Evolutionary conservation across 1,140 invertebrate genomes (phyloP).

Genomic region (Aleiodes sp.): DNA sequence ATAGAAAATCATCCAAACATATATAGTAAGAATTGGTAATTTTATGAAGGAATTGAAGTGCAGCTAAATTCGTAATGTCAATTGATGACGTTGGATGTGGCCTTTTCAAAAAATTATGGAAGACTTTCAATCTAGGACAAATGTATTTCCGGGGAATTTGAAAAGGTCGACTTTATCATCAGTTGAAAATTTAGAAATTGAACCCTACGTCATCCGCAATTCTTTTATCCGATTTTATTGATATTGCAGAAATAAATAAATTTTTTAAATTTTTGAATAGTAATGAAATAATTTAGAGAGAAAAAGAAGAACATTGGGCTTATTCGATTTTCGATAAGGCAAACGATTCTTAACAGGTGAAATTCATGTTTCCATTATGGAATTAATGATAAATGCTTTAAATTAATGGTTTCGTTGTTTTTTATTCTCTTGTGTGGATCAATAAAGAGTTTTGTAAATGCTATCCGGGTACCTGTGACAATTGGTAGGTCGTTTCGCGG

Average conservation of each 20-base stretch:
- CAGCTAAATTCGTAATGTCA: neutral
- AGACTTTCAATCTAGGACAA: neutral
- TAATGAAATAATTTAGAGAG: too few species aligned
- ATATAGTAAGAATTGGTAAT: too few species aligned
- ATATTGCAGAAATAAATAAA: neutral
- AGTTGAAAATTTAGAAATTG: neutral
- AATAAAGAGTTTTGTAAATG: neutral
- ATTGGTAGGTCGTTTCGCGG: neutral
- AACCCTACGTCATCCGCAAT: neutral
- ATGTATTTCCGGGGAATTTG: neutral
- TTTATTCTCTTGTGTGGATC: neutral
- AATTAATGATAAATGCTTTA: neutral
- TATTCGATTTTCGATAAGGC: too few species aligned
- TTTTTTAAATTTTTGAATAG: neutral
- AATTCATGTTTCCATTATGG: too few species aligned
- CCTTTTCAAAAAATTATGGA: slow-evolving; percentile 3
- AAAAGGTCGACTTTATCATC: slow-evolving; percentile 1
- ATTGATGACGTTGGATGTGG: slow-evolving; percentile 2
- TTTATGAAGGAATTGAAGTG: neutral
- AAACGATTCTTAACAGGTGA: too few species aligned
- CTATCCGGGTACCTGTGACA: neutral
- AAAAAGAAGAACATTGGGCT: too few species aligned
- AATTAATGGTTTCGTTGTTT: neutral
- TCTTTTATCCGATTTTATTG: too few species aligned
- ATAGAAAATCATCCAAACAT: too few species aligned